phyloP scores from a whole-genome alignment of 1,140 invertebrate genomes.

The Agrypnia vestita region DNA sequence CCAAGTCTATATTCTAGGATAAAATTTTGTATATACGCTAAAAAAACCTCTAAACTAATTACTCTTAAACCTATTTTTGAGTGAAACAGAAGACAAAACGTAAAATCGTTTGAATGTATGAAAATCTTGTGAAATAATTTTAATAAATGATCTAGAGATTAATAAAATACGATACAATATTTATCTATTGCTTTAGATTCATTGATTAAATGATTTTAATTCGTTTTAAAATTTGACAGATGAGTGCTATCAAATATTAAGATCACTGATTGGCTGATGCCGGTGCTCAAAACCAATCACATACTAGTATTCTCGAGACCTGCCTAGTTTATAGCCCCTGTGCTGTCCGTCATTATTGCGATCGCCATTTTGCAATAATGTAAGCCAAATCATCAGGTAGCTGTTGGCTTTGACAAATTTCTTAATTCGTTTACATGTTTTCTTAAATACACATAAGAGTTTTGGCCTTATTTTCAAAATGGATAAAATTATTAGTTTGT shows the following conservation, averaged over 20 bases:
- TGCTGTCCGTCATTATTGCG: slow-evolving; percentile 40
- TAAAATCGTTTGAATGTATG: too few species aligned
- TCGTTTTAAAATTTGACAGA: slow-evolving; percentile 5
- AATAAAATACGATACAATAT: not conserved
- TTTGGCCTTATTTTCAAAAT: slow-evolving; percentile 63
- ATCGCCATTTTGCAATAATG: slow-evolving; percentile 74
- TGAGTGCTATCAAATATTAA: not conserved
- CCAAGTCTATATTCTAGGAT: too few species aligned
- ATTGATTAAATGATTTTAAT: not conserved
- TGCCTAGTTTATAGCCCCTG: slow-evolving; percentile 4
- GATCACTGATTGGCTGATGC: not conserved
- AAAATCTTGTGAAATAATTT: too few species aligned
- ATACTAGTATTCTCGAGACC: not conserved
- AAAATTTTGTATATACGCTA: too few species aligned
- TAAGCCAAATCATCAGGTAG: slow-evolving; percentile 74
- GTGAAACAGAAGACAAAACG: too few species aligned
- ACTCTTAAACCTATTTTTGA: too few species aligned
- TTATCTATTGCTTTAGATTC: not conserved
- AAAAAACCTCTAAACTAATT: too few species aligned
- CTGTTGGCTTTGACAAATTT: slow-evolving; percentile 67
- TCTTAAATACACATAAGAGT: slow-evolving; percentile 42
- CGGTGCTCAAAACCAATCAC: not conserved
- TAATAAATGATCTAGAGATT: too few species aligned
- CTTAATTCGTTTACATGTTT: slow-evolving; percentile 41
- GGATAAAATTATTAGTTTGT: slow-evolving; percentile 88